Evolutionary conservation across 30 jellyfish, hydroid and myxozoan species (phyloP).

Genomic region (Mastigias papua): DNA sequence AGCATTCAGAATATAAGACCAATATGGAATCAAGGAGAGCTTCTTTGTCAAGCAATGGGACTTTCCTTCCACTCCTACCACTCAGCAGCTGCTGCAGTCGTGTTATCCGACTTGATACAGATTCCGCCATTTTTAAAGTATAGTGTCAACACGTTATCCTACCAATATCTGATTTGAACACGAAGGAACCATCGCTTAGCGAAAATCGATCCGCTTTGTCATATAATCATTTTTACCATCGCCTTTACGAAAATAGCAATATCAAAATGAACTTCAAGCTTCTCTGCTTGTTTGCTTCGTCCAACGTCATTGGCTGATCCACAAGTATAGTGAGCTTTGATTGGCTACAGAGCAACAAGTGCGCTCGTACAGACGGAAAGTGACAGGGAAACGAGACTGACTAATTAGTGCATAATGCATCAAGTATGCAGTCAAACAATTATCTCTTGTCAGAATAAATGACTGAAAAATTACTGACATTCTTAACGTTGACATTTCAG

Average conservation of each 20-base stretch:
- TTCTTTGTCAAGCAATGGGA: constrained; percentile 96
- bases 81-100: constrained; percentile 98
- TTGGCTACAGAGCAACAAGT: constrained; percentile 45
- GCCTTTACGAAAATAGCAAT: neutral
- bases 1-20: constrained; percentile 90
- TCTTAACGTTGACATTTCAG: neutral
- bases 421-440: constrained; percentile 28
- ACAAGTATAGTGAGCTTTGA: neutral
- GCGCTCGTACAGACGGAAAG: constrained; percentile 66
- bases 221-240: neutral
- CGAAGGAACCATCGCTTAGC: neutral
- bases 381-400: constrained; percentile 52
- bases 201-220: neutral
- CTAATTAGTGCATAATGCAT: constrained; percentile 10
- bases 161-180: neutral
- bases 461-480: neutral
- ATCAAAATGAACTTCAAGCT: constrained; percentile 21
- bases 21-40: constrained; percentile 96
- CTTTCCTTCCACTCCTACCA: constrained; percentile 95
- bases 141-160: neutral
- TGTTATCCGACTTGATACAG: constrained; percentile 92
- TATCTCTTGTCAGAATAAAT: neutral
- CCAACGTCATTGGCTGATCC: constrained; percentile 41
- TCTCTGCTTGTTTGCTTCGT: constrained; percentile 40
- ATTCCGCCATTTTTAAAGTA: constrained; percentile 70